Base-by-base conservation (phyloP, 2,888 invertebrate genomes). In the Drosophila mayaguana region DNA sequence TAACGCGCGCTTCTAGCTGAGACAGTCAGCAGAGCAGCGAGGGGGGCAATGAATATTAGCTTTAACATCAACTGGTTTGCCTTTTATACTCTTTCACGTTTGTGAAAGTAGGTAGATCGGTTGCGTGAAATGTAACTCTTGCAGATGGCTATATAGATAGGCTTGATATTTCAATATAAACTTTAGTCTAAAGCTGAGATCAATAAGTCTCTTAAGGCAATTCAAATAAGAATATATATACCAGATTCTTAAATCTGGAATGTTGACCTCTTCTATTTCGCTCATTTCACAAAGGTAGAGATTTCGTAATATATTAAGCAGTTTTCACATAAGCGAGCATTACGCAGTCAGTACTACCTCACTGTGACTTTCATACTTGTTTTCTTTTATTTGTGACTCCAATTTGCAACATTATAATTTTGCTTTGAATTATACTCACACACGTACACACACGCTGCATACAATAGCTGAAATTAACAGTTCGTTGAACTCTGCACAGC, bases 341-440 rank as follows among this genome's bases (percentile, higher is more conserved):
- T 12, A 20, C 14, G 32, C 12, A 54, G 53, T 38, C 25, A 7
- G 7, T 7, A 12, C 12, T 11, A 11, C 7, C n/a, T n/a, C 2
- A 7, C 2, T 12, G 12, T 1, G 16, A 25, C 11, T 8, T 36
- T 54, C 54, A 60, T 51, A 50, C 50, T 70, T 46, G 38, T 34
- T 59, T 70, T 34, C 54, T 70, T 70, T 34, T 63, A 75, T 61
- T 68, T 74, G 74, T 64, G 56, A 50, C 64, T 72, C 75, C 78
- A 79, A 78, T 79, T 79, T 78, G 79, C 80, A 78, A 76, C 84
- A 86, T 84, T 80, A 86, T 84, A 84, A 87, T 86, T 84, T 83
- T 60, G 83, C 85, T 80, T 81, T 79, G 83, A 80, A 85, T 83
- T 79, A 84, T 80, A 81, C 63, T 76, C 80, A 84, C 42, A 67